Evolutionary conservation across 1,140 invertebrate species (phyloP), one percentile per base, ranked within the genome.

Genomic region (Hylaeus volcanicus): DNA sequence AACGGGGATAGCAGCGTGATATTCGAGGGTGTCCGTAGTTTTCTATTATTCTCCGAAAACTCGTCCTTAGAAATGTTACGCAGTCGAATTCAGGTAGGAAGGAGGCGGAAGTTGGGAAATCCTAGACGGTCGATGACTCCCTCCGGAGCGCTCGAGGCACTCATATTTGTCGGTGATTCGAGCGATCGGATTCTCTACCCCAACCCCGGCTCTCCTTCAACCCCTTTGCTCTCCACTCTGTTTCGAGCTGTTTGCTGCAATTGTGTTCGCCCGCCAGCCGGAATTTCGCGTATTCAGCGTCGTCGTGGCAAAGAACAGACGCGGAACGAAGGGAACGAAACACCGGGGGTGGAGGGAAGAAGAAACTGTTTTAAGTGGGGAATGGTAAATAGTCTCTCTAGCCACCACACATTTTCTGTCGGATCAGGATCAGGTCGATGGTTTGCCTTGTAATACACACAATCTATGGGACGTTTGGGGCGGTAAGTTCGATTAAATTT

Each of bases 141-240:
- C 70, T 68, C 12, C 63, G 80, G 80, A 82, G 37, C 78, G 74
- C 74, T 65, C 64, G 56, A 15, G 83, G 73, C 64, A 71, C 74
- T 74, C 81, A 83, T 87, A 86, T 86, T 87, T 84, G 81, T 86
- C 74, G 81, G 79, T 80, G 74, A 86, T 87, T 86, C 83, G 69
- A 72, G 26, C 69, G 76, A 73, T 74, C 77, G 77, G 71, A 75
- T 73, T 75, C 79, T 69, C 43, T 8, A 51, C 72, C 37, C 56
- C 55, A 6, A 5, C 56, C 43, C 12, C n/a, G 11, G 15, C 26
- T 9, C 26, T 3, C 45, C 12, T 8, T 48, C 9, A 11, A 39
- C 43, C 6, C 51, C 14, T 48, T 43, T 45, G 63, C 11, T 6
- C 12, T 2, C 58, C 5, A 3, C 65, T 6, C 37, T 61, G 63